Conservation (phyloP, 2,113 vertebrate genomes). For the Parus major region DNA sequence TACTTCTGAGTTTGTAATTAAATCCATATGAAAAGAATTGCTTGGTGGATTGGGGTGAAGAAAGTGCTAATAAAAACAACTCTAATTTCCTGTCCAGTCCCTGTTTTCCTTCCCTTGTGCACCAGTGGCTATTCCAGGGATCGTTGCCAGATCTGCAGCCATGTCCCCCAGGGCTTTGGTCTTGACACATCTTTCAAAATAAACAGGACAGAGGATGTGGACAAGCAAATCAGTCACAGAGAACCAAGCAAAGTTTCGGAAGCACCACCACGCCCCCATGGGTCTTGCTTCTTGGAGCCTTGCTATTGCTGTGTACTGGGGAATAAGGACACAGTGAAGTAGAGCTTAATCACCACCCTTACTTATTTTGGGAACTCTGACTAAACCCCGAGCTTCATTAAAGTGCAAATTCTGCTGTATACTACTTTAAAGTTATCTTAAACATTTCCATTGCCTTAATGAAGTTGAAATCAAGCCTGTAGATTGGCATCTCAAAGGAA, state of each 20-base stretch:
- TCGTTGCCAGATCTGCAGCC: not conserved
- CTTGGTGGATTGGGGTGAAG: not conserved
- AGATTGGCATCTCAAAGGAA: constrained; percentile 49
- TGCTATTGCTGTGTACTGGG: not conserved
- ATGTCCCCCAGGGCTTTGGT: not conserved
- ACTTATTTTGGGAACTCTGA: constrained; percentile 15
- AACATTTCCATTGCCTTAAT: not conserved
- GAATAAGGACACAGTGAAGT: not conserved
- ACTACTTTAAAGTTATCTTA: not conserved
- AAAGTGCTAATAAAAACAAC: constrained; percentile 26
- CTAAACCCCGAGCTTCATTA: not conserved
- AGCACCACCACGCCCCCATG: fast-evolving
- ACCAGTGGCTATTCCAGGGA: not conserved
- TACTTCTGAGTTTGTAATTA: constrained; percentile 19
- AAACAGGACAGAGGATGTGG: not conserved
- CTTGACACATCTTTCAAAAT: not conserved
- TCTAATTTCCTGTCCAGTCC: constrained; percentile 4
- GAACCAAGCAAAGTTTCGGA: not conserved
- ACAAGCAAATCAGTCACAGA: not conserved
- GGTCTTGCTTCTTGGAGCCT: not conserved
- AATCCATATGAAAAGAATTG: not conserved
- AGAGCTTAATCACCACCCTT: not conserved
- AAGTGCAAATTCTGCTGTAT: not conserved
- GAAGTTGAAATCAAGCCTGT: constrained; percentile 18
- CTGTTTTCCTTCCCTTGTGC: not conserved